These are phyloP conservation scores for Crotalus tigris DNA, from an alignment of 2,113 vertebrate genomes.

Conservation along the genomic window DNA sequence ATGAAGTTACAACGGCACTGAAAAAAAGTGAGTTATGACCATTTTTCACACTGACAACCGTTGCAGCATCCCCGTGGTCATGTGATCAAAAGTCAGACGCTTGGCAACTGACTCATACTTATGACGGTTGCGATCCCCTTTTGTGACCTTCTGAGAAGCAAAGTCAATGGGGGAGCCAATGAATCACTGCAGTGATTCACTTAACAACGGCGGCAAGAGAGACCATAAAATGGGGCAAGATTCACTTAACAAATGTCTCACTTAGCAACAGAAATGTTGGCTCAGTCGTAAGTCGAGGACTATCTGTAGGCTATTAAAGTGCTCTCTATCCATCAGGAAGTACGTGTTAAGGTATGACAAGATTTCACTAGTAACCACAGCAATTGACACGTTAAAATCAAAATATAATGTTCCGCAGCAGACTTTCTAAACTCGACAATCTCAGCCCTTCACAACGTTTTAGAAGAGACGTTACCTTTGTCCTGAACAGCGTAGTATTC, in stretches of 20 bases:
- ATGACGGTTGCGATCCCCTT: background rate
- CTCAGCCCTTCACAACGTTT: background rate
- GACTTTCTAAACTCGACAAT: fast-evolving
- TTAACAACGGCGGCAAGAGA: background rate
- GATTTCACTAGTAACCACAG: background rate
- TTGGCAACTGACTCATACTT: background rate
- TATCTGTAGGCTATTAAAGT: background rate
- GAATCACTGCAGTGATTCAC: background rate
- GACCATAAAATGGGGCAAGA: background rate
- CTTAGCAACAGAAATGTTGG: background rate
- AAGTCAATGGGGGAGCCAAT: background rate
- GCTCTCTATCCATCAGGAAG: background rate
- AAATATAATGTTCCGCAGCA: background rate
- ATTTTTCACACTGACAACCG: background rate
- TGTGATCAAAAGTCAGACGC: background rate
- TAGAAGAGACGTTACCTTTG: slow-evolving; percentile 77
- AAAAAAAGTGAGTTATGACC: background rate
- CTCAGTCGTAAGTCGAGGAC: background rate
- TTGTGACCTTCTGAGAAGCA: background rate
- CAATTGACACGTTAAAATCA: background rate
- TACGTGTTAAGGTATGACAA: background rate
- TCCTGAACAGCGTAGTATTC: slow-evolving; percentile 85
- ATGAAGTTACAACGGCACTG: background rate
- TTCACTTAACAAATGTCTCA: background rate
- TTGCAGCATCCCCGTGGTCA: background rate